Base-by-base conservation (phyloP, 1,140 invertebrate genomes). In the Meloidogyne hapla region DNA sequence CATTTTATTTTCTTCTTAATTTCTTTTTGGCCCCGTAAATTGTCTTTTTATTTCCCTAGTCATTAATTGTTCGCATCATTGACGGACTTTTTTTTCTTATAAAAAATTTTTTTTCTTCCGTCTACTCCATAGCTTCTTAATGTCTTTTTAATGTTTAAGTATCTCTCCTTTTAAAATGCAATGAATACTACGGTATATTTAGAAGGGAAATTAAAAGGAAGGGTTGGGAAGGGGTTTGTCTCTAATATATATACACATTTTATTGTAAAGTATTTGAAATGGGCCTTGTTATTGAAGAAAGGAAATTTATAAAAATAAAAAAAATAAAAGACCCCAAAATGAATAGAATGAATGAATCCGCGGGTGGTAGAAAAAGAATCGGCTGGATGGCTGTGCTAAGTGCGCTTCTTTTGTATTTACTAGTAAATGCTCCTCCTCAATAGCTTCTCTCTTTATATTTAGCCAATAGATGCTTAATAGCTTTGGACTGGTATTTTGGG, bases 381-480 rank as follows among this genome's bases (percentile, higher is more conserved):
- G 48, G 48, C 48, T 56, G 48, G 18, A 6, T 33, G 33, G 4
- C 48, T 56, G 12, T 56, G 18, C 48, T 56, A 56, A 56, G 48
- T 56, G 48, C 48, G 48, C 48, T 56, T 56, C 48, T 56, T 56
- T n/a, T 56, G 6, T 56, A 56, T 56, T 56, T 56, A 56, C 18
- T n/a, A 56, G 48, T 56, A 56, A 56, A 56, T 56, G 48, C 48
- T 56, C 48, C 12, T 56, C 48, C 48, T 56, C 48, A 56, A n/a
- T 56, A n/a, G 2, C 48, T 5, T 21, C 12, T 56, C 5, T 15
- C 6, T 56, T 56, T 56, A 56, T 56, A 13, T 56, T 56, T 56
- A 56, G 48, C 48, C 48, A 56, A 56, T 56, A 56, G 48, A 56
- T 56, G 48, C 48, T 56, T 56, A 56, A 56, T 56, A 56, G 48